A percentile compares a stretch with the other conserved stretches of the same genome.
Evolutionary conservation across 2,888 invertebrate genomes (phyloP).

Genomic region (Andrena marginata): DNA sequence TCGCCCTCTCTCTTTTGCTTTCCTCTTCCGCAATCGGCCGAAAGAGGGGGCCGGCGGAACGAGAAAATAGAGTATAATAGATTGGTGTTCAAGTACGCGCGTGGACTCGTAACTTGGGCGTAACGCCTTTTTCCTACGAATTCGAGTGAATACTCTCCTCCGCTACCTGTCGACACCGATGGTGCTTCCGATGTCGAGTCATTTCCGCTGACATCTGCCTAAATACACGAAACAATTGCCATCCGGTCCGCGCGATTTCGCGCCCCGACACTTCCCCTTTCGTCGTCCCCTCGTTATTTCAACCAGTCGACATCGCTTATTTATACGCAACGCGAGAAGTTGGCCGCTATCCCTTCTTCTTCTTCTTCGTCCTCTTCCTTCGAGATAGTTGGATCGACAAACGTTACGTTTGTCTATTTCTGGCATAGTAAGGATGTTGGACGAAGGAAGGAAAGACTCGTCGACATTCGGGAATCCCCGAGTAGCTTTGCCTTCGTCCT

Average conservation of each 20-base stretch:
- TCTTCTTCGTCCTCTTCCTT: slow-evolving; percentile 29
- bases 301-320: slow-evolving; percentile 31
- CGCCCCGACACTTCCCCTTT: not conserved
- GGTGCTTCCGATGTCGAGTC: not conserved
- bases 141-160: no score
- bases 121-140: no score
- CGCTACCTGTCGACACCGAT: not conserved
- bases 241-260: slow-evolving; percentile 8
- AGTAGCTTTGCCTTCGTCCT: no score
- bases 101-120: not conserved
- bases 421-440: not conserved
- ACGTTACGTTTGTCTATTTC: slow-evolving; percentile 36
- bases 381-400: slow-evolving; percentile 24
- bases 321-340: slow-evolving; percentile 52
- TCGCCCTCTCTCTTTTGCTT: not conserved
- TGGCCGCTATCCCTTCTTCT: slow-evolving; percentile 30
- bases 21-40: not conserved
- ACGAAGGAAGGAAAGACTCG: not conserved
- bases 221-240: not conserved
- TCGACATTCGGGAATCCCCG: no score
- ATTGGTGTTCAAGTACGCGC: not conserved
- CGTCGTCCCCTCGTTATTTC: no score
- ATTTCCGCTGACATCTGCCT: not conserved
- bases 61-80: not conserved
- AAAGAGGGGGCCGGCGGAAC: not conserved